Percentiles rank a stretch among this genome's conserved stretches.
phyloP scores from a whole-genome alignment of 2,888 invertebrate genomes.

The Phaonia tiefii region DNA sequence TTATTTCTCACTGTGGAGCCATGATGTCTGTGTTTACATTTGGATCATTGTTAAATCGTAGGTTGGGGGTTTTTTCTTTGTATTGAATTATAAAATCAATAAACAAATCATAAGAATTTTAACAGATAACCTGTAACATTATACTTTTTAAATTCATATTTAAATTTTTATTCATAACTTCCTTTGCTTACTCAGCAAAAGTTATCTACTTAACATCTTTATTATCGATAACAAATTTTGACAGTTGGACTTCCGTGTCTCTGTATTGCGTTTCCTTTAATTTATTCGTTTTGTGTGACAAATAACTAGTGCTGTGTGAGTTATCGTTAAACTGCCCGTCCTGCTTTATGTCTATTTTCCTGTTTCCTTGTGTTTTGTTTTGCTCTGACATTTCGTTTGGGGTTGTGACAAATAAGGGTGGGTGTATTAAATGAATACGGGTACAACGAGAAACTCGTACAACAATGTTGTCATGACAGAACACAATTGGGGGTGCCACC shows the following conservation, averaged over 20 bases:
- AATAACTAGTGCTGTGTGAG: neutral
- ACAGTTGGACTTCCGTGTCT: neutral
- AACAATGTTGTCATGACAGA: neutral
- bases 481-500: conserved; percentile 19
- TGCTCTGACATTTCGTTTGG: conserved; percentile 28
- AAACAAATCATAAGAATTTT: conserved; percentile 14
- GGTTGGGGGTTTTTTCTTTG: conserved; percentile 10
- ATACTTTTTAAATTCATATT: neutral
- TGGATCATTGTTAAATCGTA: neutral
- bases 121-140: neutral
- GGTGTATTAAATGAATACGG: conserved; percentile 21
- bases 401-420: conserved; percentile 43
- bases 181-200: too few relatives aligned
- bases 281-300: too few relatives aligned
- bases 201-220: too few relatives aligned
- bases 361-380: conserved; percentile 36
- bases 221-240: too few relatives aligned
- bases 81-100: conserved; percentile 28
- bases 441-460: too few relatives aligned
- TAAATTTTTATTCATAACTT: neutral
- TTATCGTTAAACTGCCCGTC: neutral
- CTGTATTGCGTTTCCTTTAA: conserved; percentile 8
- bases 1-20: neutral
- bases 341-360: neutral
- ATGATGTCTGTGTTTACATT: conserved; percentile 28